phyloP scores from a whole-genome alignment of 2,113 vertebrate species.

The Laticauda laticaudata region DNA sequence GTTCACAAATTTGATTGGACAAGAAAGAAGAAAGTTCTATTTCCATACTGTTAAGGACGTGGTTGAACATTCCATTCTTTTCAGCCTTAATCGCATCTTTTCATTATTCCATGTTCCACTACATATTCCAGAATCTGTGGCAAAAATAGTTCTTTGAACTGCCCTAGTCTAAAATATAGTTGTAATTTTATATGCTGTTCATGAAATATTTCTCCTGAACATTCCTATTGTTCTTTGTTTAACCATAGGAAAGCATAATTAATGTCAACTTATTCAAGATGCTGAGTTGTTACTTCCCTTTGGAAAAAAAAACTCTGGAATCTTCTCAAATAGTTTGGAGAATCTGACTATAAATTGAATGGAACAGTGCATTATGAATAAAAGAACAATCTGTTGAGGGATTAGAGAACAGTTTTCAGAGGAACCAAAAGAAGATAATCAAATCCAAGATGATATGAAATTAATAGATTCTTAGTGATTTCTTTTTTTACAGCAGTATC shows the following conservation, averaged over 20 bases:
- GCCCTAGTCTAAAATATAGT: background rate
- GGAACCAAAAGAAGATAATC: background rate
- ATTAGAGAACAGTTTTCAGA: background rate
- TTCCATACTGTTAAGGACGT: background rate
- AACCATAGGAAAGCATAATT: constrained; percentile 8
- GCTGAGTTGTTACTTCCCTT: background rate
- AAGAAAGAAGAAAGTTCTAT: constrained; percentile 13
- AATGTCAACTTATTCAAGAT: constrained; percentile 1
- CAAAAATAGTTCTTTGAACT: background rate
- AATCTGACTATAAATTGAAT: background rate
- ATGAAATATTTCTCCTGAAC: background rate
- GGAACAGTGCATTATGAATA: background rate
- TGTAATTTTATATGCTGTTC: background rate
- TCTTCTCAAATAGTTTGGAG: background rate
- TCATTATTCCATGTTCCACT: background rate
- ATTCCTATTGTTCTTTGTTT: constrained; percentile 1
- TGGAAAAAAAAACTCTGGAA: background rate
- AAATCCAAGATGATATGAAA: background rate
- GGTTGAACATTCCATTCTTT: background rate
- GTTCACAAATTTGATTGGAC: constrained; percentile 6
- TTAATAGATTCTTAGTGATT: background rate
- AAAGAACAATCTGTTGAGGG: background rate
- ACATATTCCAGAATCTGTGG: background rate
- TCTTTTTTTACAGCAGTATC: background rate
- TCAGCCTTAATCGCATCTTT: constrained; percentile 6